Conservation (phyloP, 2,797 vertebrate species). For the Apogon hyalosoma region DNA sequence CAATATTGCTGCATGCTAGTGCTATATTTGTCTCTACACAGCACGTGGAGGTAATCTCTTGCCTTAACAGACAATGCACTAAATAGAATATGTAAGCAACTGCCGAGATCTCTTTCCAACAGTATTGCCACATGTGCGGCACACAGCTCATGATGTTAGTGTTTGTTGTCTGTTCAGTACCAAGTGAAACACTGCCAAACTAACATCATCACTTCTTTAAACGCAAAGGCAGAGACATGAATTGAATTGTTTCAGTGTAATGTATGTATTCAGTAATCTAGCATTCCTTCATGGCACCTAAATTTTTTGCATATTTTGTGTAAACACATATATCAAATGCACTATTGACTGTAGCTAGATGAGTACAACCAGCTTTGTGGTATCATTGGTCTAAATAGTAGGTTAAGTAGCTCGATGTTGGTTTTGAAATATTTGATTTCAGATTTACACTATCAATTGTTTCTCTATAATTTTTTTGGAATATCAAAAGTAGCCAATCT, state of each 20-base stretch:
- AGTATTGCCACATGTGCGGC: slow-evolving; percentile 76
- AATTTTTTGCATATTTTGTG: slow-evolving; percentile 81
- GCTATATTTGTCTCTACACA: slow-evolving; percentile 82
- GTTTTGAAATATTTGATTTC: slow-evolving; percentile 75
- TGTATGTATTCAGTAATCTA: slow-evolving; percentile 73
- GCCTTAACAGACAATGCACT: slow-evolving; percentile 85
- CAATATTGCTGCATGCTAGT: slow-evolving; percentile 80
- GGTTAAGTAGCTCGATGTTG: slow-evolving; percentile 80
- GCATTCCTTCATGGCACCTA: slow-evolving; percentile 83
- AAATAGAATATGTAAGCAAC: slow-evolving; percentile 81
- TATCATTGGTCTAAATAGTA: slow-evolving; percentile 83
- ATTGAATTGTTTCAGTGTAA: slow-evolving; percentile 69
- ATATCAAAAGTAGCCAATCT: slow-evolving; percentile 79
- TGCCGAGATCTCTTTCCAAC: slow-evolving; percentile 81
- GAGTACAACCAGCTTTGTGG: slow-evolving; percentile 82
- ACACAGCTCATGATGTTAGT: slow-evolving; percentile 72
- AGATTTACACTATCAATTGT: slow-evolving; percentile 68
- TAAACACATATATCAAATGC: slow-evolving; percentile 86
- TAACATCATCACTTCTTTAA: slow-evolving; percentile 69
- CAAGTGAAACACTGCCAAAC: slow-evolving; percentile 81
- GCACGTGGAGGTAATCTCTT: slow-evolving; percentile 82
- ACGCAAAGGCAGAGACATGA: slow-evolving; percentile 68
- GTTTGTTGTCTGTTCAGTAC: slow-evolving; percentile 75
- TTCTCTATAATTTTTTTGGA: slow-evolving; percentile 64
- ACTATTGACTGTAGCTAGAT: slow-evolving; percentile 86